A percentile compares a stretch with the other conserved stretches of the same genome.
phyloP scores from a whole-genome alignment of 1,140 invertebrate species.

The Chymomyza costata region DNA sequence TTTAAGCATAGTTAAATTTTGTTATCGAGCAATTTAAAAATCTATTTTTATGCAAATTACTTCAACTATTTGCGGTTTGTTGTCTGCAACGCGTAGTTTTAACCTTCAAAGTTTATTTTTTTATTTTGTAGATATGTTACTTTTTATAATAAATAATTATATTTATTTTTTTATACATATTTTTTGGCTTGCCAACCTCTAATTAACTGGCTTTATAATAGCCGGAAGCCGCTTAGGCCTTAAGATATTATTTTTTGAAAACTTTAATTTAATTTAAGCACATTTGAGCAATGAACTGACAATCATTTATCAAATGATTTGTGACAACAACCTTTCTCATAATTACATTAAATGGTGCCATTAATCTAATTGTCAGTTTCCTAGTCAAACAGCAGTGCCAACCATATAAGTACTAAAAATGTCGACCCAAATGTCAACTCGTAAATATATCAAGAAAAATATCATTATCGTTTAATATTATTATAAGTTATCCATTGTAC shows the following conservation, averaged over 20 bases:
- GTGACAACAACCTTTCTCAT: conserved; percentile 49
- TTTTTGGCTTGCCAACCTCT: too few species aligned
- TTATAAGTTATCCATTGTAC: too few species aligned
- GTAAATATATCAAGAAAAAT: conserved; percentile 56
- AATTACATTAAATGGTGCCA: conserved; percentile 65
- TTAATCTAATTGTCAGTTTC: conserved; percentile 66
- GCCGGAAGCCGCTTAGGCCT: conserved; percentile 46
- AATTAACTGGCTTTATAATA: conserved; percentile 48
- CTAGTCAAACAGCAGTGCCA: conserved; percentile 20
- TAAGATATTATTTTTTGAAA: conserved; percentile 18
- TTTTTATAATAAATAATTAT: conserved; percentile 53
- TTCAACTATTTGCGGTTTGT: conserved; percentile 4
- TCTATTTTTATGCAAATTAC: conserved; percentile 49
- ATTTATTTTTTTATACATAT: conserved; percentile 36
- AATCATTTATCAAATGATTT: conserved; percentile 27
- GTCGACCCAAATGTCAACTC: conserved; percentile 58
- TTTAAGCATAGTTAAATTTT: neutral
- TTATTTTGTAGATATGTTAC: conserved; percentile 18
- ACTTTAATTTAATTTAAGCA: conserved; percentile 23
- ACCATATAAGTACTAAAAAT: conserved; percentile 43
- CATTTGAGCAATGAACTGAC: conserved; percentile 15
- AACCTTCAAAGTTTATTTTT: conserved; percentile 58
- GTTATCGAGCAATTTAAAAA: too few species aligned
- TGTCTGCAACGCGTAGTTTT: conserved; percentile 5
- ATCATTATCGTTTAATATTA: too few species aligned